phyloP scores from a whole-genome alignment of 2,113 vertebrate species.

The Trogon melanurus region DNA sequence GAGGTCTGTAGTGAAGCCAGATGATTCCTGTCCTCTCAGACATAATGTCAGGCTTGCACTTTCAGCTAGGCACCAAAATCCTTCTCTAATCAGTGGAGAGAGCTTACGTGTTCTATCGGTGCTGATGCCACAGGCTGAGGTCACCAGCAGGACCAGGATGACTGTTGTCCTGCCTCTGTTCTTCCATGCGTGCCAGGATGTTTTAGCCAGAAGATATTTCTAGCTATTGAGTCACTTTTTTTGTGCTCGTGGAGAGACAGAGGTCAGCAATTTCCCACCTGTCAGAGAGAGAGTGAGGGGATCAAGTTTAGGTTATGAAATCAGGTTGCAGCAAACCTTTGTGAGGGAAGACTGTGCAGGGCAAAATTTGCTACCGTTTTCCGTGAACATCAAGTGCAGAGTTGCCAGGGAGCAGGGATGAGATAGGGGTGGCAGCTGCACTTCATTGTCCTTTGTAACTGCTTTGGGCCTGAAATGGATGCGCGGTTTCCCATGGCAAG shows the following conservation, averaged over 20 bases:
- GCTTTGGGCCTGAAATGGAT: not conserved
- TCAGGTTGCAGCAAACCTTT: not conserved
- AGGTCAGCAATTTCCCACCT: not conserved
- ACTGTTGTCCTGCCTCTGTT: not conserved
- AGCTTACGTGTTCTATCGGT: accelerated
- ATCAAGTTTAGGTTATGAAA: not conserved
- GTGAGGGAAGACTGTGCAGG: not conserved
- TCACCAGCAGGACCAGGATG: not conserved
- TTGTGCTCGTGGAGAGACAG: not conserved
- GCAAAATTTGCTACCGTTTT: not conserved
- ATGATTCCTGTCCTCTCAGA: not conserved
- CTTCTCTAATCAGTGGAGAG: not conserved
- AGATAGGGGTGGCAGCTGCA: not conserved
- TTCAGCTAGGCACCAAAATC: not conserved
- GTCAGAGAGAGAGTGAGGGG: not conserved
- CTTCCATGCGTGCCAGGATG: not conserved
- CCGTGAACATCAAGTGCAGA: not conserved
- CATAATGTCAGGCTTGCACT: not conserved
- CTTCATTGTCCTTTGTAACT: too few species aligned
- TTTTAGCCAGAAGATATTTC: not conserved
- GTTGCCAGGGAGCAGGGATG: not conserved
- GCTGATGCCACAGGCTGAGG: not conserved
- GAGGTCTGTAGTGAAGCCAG: not conserved
- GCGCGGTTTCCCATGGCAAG: not conserved
- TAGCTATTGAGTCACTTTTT: not conserved